Evolutionary conservation across 1,140 invertebrate species (phyloP).

Genomic region (Diabrotica virgifera): DNA sequence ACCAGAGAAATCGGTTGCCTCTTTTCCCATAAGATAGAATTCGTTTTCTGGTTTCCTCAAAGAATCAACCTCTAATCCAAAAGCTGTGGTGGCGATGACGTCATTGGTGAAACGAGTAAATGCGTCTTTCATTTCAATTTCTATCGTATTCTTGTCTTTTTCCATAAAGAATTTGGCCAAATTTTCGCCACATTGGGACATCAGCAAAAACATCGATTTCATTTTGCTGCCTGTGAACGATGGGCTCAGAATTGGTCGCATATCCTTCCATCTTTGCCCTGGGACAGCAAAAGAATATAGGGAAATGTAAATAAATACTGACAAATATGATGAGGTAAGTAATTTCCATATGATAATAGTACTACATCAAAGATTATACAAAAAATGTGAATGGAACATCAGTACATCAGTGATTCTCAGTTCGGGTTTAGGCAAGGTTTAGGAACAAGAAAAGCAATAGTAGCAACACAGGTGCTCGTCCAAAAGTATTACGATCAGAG

Average conservation of each 20-base stretch:
- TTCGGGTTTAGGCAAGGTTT: too few species aligned
- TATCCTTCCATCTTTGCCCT: slow-evolving; percentile 47
- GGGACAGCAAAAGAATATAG: background rate
- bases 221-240: slow-evolving; percentile 49
- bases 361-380: too few species aligned
- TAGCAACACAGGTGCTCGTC: too few species aligned
- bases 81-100: slow-evolving; percentile 46
- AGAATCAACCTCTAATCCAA: slow-evolving; percentile 45
- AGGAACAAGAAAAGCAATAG: too few species aligned
- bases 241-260: slow-evolving; percentile 45
- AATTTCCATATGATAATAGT: too few species aligned
- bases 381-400: too few species aligned
- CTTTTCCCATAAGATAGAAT: slow-evolving; percentile 44
- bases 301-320: background rate
- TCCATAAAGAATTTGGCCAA: slow-evolving; percentile 32
- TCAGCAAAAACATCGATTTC: slow-evolving; percentile 44
- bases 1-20: slow-evolving; percentile 34
- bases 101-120: slow-evolving; percentile 41
- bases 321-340: too few species aligned
- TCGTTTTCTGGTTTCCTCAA: slow-evolving; percentile 41
- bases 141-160: slow-evolving; percentile 16
- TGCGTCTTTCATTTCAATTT: slow-evolving; percentile 31
- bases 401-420: too few species aligned
- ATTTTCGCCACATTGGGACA: slow-evolving; percentile 32
- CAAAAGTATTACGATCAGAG: too few species aligned